Percentiles rank a stretch among this genome's conserved stretches.
These are phyloP conservation scores for Meteorus sp. DNA, from an alignment of 1,140 invertebrate genomes.

Conservation along the genomic window DNA sequence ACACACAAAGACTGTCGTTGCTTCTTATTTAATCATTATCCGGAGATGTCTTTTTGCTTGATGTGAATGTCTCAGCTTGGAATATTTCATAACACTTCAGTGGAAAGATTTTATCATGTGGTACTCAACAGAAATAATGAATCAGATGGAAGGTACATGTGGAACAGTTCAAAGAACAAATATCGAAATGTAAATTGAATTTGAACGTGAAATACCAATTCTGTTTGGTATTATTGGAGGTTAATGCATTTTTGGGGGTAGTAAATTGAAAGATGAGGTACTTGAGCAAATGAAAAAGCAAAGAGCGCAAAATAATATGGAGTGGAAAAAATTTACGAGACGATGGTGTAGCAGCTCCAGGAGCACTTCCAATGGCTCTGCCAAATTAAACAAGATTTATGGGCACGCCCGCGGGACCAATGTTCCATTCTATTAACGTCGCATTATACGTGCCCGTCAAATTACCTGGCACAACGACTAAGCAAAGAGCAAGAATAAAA, in stretches of 20 bases:
- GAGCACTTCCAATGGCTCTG: conserved; percentile 46
- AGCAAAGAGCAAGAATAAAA: not conserved
- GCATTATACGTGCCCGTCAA: conserved; percentile 50
- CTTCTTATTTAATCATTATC: too few species aligned
- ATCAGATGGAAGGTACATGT: too few species aligned
- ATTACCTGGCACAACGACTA: conserved; percentile 41
- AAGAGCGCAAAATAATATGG: conserved; percentile 19
- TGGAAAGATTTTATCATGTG: too few species aligned
- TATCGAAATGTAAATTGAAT: not conserved
- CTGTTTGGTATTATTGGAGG: not conserved
- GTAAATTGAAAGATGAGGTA: conserved; percentile 20
- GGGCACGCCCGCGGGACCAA: conserved; percentile 39
- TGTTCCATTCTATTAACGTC: conserved; percentile 57
- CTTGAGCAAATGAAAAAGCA: conserved; percentile 16
- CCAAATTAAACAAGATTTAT: conserved; percentile 58
- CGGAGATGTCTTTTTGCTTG: too few species aligned
- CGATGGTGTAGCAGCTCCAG: conserved; percentile 25
- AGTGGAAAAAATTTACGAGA: conserved; percentile 26
- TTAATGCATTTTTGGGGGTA: not conserved
- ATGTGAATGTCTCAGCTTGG: too few species aligned
- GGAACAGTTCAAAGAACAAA: too few species aligned
- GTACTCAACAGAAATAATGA: too few species aligned
- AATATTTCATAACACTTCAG: too few species aligned
- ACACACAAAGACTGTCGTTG: too few species aligned
- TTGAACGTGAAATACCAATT: not conserved